Base-by-base conservation (phyloP, 2,888 invertebrate genomes). In the Agrochola lychnidis region DNA sequence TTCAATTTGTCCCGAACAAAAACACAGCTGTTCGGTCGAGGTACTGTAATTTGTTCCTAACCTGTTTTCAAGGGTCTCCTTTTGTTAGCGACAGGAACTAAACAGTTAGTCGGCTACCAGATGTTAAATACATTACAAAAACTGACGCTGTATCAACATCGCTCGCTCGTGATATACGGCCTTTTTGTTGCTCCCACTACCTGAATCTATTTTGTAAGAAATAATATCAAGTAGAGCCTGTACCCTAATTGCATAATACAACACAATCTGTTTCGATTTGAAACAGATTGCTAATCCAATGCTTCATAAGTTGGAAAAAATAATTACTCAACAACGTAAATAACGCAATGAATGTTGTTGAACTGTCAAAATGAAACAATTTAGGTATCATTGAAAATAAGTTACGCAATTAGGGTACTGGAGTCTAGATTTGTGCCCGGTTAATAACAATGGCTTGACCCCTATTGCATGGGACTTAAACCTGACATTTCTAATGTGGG, bases 11-110 rank as follows among this genome's bases (percentile, higher is more conserved):
- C 42, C 30, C 16, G 40, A 56, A 61, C 57, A 76, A 70, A 76
- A 78, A 63, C 25, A 78, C 83, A 83, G 83, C 83, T 82, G 82
- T 72, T 83, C 25, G 5, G 40, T 73, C 12, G 51, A 51, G n/a
- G 25, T 12, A 62, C 48, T 51, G 14, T 45, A 63, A 64, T 70
- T 36, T 40, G 61, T 22, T 10, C 42, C 36, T 62, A 78, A 70
- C 82, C 74, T 53, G 83, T 70, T 74, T 74, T 62, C 45, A 75
- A 82, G 82, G 82, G 82, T 45, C 74, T n/a, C 25, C 57, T 59
- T 79, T 82, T 79, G 71, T 84, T 73, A 36, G 40, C 57, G 56
- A 74, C 69, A 71, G 78, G 73, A 79, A 69, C 68, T 69, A 30
- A 59, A 74, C 82, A 57, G 78, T 77, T 73, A 73, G n/a, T 56